phyloP scores from a whole-genome alignment of 2,888 invertebrate species.

The Celastrina argiolus region DNA sequence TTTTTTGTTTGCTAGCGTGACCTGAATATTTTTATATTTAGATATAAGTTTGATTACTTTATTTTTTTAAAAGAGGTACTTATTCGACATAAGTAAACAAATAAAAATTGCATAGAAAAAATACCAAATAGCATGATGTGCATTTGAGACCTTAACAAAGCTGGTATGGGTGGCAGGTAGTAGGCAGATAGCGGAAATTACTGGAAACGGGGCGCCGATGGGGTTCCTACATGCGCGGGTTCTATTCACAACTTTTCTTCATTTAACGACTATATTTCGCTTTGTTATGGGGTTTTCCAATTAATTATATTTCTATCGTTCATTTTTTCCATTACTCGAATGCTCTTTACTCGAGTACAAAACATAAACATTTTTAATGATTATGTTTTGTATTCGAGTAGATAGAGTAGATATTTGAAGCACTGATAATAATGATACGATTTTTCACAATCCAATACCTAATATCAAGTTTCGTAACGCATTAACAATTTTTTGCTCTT shows the following conservation, averaged over 20 bases:
- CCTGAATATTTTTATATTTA: too few species aligned
- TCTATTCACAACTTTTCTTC: constrained; percentile 38
- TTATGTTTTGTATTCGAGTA: background rate
- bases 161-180: constrained; percentile 1
- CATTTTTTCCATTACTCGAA: background rate
- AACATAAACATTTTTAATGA: background rate
- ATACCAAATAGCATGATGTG: constrained; percentile 15
- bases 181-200: constrained; percentile 44
- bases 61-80: too few species aligned
- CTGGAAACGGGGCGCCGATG: constrained; percentile 38
- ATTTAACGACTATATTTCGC: constrained; percentile 34
- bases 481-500: background rate
- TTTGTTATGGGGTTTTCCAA: constrained; percentile 28
- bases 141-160: constrained; percentile 10
- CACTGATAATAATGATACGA: background rate
- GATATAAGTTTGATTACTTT: too few species aligned
- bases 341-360: background rate
- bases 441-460: background rate
- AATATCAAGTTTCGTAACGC: background rate
- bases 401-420: background rate
- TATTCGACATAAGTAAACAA: too few species aligned
- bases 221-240: constrained; percentile 32
- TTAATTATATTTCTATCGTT: constrained; percentile 6
- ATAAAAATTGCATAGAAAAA: background rate
- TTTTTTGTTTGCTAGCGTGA: too few species aligned